These are phyloP conservation scores for Scyliorhinus canicula DNA, from an alignment of 2,797 vertebrate genomes.

Conservation along the genomic window DNA sequence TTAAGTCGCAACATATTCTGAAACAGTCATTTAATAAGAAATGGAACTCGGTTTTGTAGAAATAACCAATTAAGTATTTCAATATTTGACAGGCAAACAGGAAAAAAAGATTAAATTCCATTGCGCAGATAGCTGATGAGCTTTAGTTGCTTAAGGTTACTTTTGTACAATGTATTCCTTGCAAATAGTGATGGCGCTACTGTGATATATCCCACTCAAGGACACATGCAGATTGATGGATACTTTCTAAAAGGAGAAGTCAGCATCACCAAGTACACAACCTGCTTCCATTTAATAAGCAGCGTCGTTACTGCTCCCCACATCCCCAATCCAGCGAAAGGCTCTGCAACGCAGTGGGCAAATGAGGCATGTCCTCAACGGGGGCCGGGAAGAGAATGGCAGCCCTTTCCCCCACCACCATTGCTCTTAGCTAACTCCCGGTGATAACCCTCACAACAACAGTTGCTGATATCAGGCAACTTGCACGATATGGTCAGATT, in stretches of 20 bases:
- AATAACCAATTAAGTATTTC: background rate
- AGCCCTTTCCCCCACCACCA: background rate
- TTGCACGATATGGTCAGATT: background rate
- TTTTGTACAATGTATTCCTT: background rate
- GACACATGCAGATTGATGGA: background rate
- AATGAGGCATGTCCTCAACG: background rate
- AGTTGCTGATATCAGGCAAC: background rate
- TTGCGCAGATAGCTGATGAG: background rate
- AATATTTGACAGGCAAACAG: background rate
- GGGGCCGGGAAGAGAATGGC: too few relatives aligned
- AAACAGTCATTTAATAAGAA: background rate
- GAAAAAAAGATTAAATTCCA: background rate
- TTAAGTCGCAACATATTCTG: background rate
- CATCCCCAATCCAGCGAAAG: background rate
- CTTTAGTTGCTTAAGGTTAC: background rate
- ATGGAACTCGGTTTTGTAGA: background rate
- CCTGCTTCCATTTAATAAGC: background rate
- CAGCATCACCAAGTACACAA: background rate
- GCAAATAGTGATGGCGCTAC: background rate
- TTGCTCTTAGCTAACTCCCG: background rate
- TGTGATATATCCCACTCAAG: background rate
- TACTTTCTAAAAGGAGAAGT: too few relatives aligned
- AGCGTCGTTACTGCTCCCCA: background rate
- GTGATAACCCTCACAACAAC: background rate
- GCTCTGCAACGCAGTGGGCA: background rate